These are phyloP conservation scores for Bombus pyrosoma DNA, from an alignment of 1,140 invertebrate species.

Conservation along the genomic window DNA sequence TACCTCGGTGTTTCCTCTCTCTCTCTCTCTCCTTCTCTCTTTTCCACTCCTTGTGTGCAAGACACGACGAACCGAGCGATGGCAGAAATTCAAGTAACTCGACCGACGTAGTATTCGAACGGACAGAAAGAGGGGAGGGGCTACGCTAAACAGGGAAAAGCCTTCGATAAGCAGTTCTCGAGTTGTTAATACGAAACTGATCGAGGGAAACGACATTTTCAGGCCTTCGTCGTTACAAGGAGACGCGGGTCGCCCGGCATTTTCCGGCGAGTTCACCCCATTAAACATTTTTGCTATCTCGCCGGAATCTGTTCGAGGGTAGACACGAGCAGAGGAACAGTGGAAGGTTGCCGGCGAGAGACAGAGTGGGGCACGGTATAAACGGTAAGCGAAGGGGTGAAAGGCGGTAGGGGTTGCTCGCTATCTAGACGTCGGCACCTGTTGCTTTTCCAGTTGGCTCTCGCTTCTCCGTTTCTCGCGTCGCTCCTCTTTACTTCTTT, in stretches of 20 bases:
- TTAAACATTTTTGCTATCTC: conserved; percentile 83
- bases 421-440: conserved; percentile 79
- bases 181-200: conserved; percentile 77
- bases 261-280: conserved; percentile 82
- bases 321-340: conserved; percentile 59
- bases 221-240: conserved; percentile 55
- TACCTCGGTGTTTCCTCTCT: conserved; percentile 17
- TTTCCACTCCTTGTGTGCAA: background rate
- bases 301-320: conserved; percentile 76
- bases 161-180: conserved; percentile 64
- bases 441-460: conserved; percentile 79
- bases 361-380: conserved; percentile 23
- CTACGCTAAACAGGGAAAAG: conserved; percentile 53
- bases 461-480: conserved; percentile 55
- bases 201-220: conserved; percentile 75
- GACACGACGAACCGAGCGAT: background rate
- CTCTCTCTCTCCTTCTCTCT: background rate
- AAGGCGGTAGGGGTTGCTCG: conserved; percentile 65
- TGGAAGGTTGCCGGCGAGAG: conserved; percentile 6
- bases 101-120: conserved; percentile 16
- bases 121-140: background rate
- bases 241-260: conserved; percentile 73
- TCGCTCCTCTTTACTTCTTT: background rate
- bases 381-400: conserved; percentile 49
- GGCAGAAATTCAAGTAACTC: conserved; percentile 23